Percentiles rank a stretch among this genome's conserved stretches.
phyloP scores from a whole-genome alignment of 2,888 invertebrate species.

The Ptilodon capucinus region DNA sequence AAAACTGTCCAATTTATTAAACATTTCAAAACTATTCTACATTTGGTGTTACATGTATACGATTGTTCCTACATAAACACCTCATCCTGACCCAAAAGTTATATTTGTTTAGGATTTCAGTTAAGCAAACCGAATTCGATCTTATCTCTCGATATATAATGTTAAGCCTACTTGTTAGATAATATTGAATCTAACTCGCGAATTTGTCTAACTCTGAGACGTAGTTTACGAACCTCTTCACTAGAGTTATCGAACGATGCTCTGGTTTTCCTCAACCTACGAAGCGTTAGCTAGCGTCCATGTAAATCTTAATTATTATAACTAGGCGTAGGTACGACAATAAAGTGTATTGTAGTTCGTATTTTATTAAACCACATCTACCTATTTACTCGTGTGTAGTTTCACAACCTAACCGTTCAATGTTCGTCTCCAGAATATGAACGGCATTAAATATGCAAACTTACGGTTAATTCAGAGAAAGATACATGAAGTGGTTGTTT shows the following conservation, averaged over 20 bases:
- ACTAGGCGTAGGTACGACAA: no score
- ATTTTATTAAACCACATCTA: no score
- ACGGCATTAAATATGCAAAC: neutral
- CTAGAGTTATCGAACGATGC: neutral
- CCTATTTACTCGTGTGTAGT: neutral
- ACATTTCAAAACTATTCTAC: neutral
- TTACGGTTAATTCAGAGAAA: conserved; percentile 8
- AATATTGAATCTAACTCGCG: neutral
- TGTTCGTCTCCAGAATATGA: neutral
- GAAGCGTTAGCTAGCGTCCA: neutral
- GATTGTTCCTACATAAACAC: neutral
- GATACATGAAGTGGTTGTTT: conserved; percentile 31
- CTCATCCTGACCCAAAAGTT: conserved; percentile 11
- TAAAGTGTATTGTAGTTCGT: no score
- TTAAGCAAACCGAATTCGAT: conserved; percentile 19
- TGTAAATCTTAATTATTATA: no score
- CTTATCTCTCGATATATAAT: conserved; percentile 9
- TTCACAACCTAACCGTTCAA: neutral
- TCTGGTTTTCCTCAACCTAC: neutral
- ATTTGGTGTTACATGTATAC: neutral
- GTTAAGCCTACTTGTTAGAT: neutral
- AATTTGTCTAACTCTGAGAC: no score
- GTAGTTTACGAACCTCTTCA: neutral
- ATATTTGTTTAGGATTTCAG: conserved; percentile 33
- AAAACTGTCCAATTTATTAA: conserved; percentile 3